Base-by-base conservation (phyloP, 2,113 vertebrate genomes). In the Oryzias curvinotus region DNA sequence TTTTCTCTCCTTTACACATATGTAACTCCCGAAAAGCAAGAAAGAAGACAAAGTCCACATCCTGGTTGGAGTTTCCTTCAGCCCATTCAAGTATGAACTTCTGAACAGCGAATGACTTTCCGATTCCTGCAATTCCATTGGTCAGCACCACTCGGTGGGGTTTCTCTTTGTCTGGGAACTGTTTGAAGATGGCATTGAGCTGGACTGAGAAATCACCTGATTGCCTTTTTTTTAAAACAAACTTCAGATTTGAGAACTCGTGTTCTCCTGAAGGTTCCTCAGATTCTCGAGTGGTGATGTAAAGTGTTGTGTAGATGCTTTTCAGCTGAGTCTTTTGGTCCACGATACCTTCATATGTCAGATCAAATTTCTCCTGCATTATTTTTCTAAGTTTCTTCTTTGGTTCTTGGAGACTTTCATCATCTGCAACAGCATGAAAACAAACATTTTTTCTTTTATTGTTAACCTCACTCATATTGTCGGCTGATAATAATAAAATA, bases 51-150 rank as follows among this genome's bases (percentile, higher is more conserved):
- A 89, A 80, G 19, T 85, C 69, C 0, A 67, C 0, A 14, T 81
- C 55, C 0, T 61, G 13, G 36, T 85, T 78, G 3, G 0, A 18
- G 17, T 26, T 15, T 2, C 5, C 68, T 5, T 83, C 51, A 0
- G 78, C 85, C 87, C 87, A 86, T 56, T 84, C 78, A 3, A 75
- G 61, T 47, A 68, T 52, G 0, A 79, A 77, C 62, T 67, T 84
- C 54, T 80, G 73, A 17, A 83, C 78, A 17, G 78, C 6, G 10
- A 85, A 78, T 0, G 80, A 80, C 42, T 87, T 87, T 1, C 83
- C 85, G 7, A 83, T 85, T 1, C 83, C 85, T 10, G 85, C 83
- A 0, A 69, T 7, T 1, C 85, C 85, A 51, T 73, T 83, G 0
- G 48, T 85, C 30, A 87, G 16, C 7, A 85, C 67, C 0, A 21